Conservation (phyloP, 2,797 vertebrate species). For the Chelmon rostratus region DNA sequence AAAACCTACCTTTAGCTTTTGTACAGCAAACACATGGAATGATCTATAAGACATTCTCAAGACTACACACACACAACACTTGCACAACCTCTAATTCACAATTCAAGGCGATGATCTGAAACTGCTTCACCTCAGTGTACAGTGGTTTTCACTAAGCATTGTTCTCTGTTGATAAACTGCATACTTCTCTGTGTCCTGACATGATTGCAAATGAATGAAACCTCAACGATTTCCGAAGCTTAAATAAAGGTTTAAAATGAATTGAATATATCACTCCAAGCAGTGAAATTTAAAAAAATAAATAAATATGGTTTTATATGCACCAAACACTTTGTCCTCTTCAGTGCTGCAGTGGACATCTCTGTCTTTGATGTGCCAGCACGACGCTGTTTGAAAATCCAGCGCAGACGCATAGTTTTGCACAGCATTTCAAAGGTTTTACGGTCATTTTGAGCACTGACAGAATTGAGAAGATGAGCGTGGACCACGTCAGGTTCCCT, state of each 20-base stretch:
- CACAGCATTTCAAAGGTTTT: slow-evolving; percentile 4
- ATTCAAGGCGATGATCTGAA: neutral
- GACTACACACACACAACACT: too few species aligned
- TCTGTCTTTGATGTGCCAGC: neutral
- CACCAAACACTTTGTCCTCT: neutral
- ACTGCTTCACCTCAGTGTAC: neutral
- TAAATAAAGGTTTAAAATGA: too few species aligned
- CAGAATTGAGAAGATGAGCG: neutral
- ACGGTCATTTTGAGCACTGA: slow-evolving; percentile 1
- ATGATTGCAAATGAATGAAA: too few species aligned
- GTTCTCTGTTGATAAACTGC: neutral
- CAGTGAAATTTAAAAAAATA: too few species aligned
- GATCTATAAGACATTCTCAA: neutral
- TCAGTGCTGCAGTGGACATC: neutral
- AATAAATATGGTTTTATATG: too few species aligned
- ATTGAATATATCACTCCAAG: too few species aligned
- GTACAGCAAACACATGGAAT: neutral
- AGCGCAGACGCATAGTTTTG: neutral
- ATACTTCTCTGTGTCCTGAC: too few species aligned
- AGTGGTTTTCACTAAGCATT: neutral
- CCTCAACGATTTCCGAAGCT: too few species aligned
- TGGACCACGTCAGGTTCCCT: slow-evolving; percentile 19
- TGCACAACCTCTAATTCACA: neutral
- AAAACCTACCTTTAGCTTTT: neutral
- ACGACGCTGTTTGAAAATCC: neutral